These are phyloP conservation scores for Scaeva pyrastri DNA, from an alignment of 2,888 invertebrate genomes.

Conservation along the genomic window DNA sequence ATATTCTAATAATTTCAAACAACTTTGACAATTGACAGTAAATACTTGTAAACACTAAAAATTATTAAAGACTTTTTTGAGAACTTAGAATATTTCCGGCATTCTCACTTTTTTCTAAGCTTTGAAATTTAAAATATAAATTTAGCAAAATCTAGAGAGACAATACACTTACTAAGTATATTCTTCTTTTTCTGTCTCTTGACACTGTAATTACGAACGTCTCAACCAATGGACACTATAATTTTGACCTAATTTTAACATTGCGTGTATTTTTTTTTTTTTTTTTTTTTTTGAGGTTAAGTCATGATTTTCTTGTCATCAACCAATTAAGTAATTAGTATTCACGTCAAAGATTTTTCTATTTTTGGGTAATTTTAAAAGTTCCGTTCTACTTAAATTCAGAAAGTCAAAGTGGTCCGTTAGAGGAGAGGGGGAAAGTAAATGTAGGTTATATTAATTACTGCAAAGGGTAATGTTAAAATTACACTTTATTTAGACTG, in stretches of 20 bases:
- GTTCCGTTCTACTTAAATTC: slow-evolving; percentile 35
- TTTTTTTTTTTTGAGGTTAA: background rate
- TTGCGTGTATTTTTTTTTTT: background rate
- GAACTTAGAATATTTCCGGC: too few species aligned
- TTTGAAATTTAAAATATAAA: too few species aligned
- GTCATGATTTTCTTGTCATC: slow-evolving; percentile 8
- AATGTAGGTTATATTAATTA: background rate
- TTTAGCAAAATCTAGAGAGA: background rate
- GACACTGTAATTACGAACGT: slow-evolving; percentile 20
- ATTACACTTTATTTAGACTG: background rate
- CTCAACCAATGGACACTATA: slow-evolving; percentile 4
- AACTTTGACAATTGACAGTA: too few species aligned
- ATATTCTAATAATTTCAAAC: too few species aligned
- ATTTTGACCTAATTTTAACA: background rate
- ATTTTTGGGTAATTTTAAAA: slow-evolving; percentile 32
- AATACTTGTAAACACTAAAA: too few species aligned
- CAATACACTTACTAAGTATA: too few species aligned
- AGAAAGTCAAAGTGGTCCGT: background rate
- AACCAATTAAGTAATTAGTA: slow-evolving; percentile 19
- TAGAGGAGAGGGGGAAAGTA: background rate
- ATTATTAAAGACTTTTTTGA: too few species aligned
- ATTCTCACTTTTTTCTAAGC: too few species aligned
- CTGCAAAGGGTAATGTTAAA: background rate
- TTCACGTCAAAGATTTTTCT: slow-evolving; percentile 3
- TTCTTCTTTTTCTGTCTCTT: background rate